Conservation (phyloP, 2,888 invertebrate species). For the Antitype chi region DNA sequence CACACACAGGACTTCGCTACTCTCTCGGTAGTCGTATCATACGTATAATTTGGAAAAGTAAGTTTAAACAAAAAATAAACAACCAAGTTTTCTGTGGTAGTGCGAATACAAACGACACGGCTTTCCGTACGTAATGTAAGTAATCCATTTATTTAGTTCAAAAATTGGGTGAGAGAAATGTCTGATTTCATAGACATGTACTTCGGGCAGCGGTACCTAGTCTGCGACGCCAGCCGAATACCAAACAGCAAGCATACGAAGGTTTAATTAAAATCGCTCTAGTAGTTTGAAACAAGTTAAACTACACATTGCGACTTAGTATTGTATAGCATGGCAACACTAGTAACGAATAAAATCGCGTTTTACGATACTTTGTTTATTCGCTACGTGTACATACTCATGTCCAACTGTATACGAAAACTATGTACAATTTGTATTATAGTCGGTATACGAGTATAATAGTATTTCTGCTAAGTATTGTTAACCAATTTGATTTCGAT, state of each 20-base stretch:
- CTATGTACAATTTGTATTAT: constrained; percentile 22
- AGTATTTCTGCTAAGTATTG: constrained; percentile 1
- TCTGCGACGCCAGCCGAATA: constrained; percentile 57
- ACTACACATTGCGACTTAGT: constrained; percentile 36
- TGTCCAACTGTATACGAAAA: constrained; percentile 13
- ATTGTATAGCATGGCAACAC: constrained; percentile 19
- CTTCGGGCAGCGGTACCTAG: constrained; percentile 21
- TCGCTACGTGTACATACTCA: constrained; percentile 12
- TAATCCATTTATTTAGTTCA: constrained; percentile 35
- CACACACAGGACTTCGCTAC: constrained; percentile 2
- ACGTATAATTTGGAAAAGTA: background rate
- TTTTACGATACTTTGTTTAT: constrained; percentile 51
- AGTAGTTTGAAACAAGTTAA: constrained; percentile 49
- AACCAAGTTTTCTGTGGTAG: background rate
- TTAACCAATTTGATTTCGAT: background rate
- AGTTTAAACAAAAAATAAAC: background rate
- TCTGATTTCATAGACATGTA: constrained; percentile 49
- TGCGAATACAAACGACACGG: background rate
- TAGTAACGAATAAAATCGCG: constrained; percentile 33
- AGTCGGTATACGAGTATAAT: constrained; percentile 4
- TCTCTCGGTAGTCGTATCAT: background rate
- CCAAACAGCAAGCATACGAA: constrained; percentile 53
- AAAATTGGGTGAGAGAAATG: constrained; percentile 42
- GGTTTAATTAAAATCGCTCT: constrained; percentile 64
- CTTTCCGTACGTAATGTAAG: background rate